Evolutionary conservation across 1,140 invertebrate genomes (phyloP), one percentile per base, ranked within the genome.

Genomic region (Drosophila busckii): DNA sequence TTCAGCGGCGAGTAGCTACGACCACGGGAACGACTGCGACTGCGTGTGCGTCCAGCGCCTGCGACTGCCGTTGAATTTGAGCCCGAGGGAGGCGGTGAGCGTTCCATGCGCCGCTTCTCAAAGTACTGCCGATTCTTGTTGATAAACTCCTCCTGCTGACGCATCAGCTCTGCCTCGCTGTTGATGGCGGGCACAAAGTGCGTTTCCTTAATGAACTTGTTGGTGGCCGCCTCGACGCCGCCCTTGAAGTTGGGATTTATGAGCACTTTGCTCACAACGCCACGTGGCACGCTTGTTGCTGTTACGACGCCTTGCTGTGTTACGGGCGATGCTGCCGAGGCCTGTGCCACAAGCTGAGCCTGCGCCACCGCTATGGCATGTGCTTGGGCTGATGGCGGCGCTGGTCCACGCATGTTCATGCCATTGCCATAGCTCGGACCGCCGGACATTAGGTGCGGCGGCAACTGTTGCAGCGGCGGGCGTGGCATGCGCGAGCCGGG

Each of bases 221-320:
- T 87, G 17, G 83, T 87, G 16, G 84, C 86, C 10, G 86, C 86
- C 60, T 87, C 80, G 31, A 87, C 86, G 10, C 86, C 86, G 4
- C 86, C 86, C 50, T 87, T 87, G 25, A 87, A 87, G 45, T 87
- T 87, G 5, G 86, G 86, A 70, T 87, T 87, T 25, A 87, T 87
- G 8, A 87, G 63, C 45, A 87, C 86, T 64, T 87, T 87, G 42
- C 84, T 63, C 3, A 87, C 75, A 5, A 60, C 56, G 25, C 32
- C 49, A 2, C 80, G 78, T 15, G 70, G 52, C 16, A 62, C 59
- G 17, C 63, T 23, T 3, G 76, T 20, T 6, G 67, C 15, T 15
- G 65, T 3, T 23, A 16, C 34, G 3, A 17, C 8, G 19, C 32
- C 2, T 19, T 41, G 45, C 23, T 58, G 50, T 29, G 54, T 13